Evolutionary conservation across 1,140 invertebrate species (phyloP), one percentile per base, ranked within the genome.

Genomic region (Neodiprion virginianus): DNA sequence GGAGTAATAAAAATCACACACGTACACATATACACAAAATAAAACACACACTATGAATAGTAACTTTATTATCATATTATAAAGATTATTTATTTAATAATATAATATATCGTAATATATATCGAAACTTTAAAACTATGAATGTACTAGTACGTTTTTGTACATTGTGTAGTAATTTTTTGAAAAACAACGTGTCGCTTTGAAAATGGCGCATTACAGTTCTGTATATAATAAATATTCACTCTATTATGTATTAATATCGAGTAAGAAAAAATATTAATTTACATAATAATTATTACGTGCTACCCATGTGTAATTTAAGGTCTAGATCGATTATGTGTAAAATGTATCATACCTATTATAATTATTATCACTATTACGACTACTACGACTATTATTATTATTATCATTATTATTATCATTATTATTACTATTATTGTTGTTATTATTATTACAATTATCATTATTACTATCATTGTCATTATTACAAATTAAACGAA

Each of bases 51-150:
- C 53, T 61, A 61, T 61, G 11, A 61, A 82, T 84, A 83, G 80
- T 80, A 75, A 87, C 82, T 86, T 87, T 88, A 87, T 88, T 87
- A 88, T 86, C 77, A 81, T 81, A 86, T 88, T 79, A 40, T 86
- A 81, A 85, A 87, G 85, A 86, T 86, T 88, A 87, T 87, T 87
- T 88, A 87, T 87, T 86, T 86, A 84, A 84, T 83, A 83, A 85
- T 80, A 79, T 79, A 84, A 69, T 83, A 82, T 77, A 71, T 71
- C 40, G 40, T 48, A 71, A 71, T 71, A 71, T 50, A 50, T 71
- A 48, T 40, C 23, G 9, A 17, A 61, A 61, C 53, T 61, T 17
- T 61, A 7, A 61, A 61, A 7, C 53, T 61, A 61, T 61, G 53
- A 5, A 61, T 61, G 53, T 61, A 61, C 53, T 61, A 61, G 53